Evolutionary conservation across 2,888 invertebrate species (phyloP).

Genomic region (Pasiphila rectangulata): DNA sequence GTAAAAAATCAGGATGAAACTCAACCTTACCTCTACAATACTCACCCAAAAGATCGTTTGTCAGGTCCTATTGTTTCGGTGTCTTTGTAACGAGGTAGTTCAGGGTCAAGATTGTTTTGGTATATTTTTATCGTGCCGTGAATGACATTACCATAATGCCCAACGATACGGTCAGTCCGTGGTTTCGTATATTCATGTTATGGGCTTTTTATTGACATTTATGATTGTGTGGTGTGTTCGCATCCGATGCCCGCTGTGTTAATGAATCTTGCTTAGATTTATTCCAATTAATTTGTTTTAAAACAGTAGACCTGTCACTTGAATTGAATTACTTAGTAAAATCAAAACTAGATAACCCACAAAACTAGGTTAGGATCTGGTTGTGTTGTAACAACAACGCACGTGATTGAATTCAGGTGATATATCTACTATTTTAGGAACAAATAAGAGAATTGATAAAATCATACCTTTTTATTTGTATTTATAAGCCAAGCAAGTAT

Average conservation of each 20-base stretch:
- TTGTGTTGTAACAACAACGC: too few species aligned
- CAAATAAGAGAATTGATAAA: too few species aligned
- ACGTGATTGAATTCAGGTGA: too few species aligned
- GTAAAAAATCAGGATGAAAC: background rate
- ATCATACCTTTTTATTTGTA: too few species aligned
- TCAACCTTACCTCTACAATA: background rate
- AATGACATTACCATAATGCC: slow-evolving; percentile 23
- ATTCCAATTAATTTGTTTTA: too few species aligned
- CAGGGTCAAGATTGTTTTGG: slow-evolving; percentile 43
- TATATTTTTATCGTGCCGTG: slow-evolving; percentile 25
- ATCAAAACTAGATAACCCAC: too few species aligned
- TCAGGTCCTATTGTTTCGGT: slow-evolving; percentile 51
- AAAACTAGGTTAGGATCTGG: too few species aligned
- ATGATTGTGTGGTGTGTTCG: slow-evolving; percentile 10
- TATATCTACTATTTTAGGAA: too few species aligned
- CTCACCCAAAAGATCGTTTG: slow-evolving; percentile 48
- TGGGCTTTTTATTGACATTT: slow-evolving; percentile 15
- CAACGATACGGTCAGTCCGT: slow-evolving; percentile 18
- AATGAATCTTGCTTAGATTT: background rate
- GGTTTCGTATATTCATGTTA: slow-evolving; percentile 14
- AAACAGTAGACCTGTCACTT: too few species aligned
- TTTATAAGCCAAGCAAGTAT: too few species aligned
- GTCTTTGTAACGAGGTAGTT: slow-evolving; percentile 40
- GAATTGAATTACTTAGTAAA: too few species aligned
- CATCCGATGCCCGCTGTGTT: background rate